Evolutionary conservation across 2,113 vertebrate species (phyloP).

Genomic region (Ptilorrhoa leucosticta): DNA sequence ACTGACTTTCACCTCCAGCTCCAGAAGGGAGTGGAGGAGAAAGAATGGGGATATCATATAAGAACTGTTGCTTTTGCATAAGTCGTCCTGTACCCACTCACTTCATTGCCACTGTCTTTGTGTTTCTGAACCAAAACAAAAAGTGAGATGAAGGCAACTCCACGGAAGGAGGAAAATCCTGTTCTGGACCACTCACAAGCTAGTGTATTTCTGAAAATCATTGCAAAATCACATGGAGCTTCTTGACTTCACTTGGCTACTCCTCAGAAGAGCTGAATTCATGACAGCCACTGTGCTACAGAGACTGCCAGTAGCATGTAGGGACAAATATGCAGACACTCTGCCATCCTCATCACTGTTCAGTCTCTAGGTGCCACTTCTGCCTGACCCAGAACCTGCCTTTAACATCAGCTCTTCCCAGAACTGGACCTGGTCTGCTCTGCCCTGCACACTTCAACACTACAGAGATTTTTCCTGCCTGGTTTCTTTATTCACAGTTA

Average conservation of each 20-base stretch:
- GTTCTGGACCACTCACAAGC: neutral
- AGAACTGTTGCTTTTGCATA: neutral
- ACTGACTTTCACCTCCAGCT: neutral
- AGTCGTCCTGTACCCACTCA: neutral
- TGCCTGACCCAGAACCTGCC: neutral
- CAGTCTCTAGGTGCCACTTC: neutral
- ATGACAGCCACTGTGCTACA: neutral
- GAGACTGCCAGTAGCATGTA: fast-evolving
- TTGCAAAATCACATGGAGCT: neutral
- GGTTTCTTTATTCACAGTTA: neutral
- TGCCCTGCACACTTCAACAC: neutral
- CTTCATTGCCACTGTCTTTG: neutral
- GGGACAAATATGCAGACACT: neutral
- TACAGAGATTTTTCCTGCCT: neutral
- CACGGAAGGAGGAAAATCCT: neutral
- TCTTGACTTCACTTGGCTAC: neutral
- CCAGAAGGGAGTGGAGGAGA: neutral
- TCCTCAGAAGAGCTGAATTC: neutral
- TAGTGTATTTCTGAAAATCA: neutral
- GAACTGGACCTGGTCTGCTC: neutral
- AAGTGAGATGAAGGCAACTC: neutral
- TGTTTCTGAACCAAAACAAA: neutral
- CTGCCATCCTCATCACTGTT: neutral
- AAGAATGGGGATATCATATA: neutral
- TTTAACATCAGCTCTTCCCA: neutral